Conservation (phyloP, 2,113 vertebrate genomes). For the Eretmochelys imbricata region DNA sequence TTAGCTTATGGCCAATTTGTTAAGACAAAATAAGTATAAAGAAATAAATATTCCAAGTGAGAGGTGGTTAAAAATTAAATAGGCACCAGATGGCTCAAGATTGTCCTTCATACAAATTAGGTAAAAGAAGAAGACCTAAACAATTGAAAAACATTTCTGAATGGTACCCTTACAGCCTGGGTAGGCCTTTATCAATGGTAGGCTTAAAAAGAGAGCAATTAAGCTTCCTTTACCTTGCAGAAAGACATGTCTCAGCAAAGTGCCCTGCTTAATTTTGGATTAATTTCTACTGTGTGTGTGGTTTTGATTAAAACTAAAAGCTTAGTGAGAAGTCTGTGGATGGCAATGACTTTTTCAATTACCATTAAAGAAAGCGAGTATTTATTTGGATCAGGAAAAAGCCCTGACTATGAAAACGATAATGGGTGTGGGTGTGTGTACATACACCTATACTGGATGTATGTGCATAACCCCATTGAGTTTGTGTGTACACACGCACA, state of each 20-base stretch:
- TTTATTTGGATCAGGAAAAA: neutral
- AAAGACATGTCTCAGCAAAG: slow-evolving; percentile 28
- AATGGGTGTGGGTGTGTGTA: neutral
- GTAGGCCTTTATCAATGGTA: slow-evolving; percentile 64
- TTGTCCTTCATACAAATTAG: slow-evolving; percentile 84
- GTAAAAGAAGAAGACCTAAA: slow-evolving; percentile 78
- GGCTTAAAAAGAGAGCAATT: slow-evolving; percentile 57
- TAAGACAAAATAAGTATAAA: slow-evolving; percentile 87
- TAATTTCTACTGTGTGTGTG: neutral
- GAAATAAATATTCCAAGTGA: slow-evolving; percentile 88
- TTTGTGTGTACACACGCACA: too few species aligned
- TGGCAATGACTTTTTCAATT: neutral
- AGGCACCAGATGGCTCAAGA: slow-evolving; percentile 86
- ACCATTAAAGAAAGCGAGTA: neutral
- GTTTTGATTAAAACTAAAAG: too few species aligned
- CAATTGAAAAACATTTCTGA: slow-evolving; percentile 78
- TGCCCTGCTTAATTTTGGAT: accelerated
- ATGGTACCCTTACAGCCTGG: slow-evolving; percentile 68
- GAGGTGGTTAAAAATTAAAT: slow-evolving; percentile 89
- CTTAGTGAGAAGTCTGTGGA: neutral
- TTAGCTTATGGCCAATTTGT: slow-evolving; percentile 89
- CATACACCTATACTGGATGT: neutral
- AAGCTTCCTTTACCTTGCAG: neutral
- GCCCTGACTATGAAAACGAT: accelerated
- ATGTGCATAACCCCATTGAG: neutral